Evolutionary conservation across 2,113 vertebrate genomes (phyloP).

Genomic region (Brienomyrus brachyistius): DNA sequence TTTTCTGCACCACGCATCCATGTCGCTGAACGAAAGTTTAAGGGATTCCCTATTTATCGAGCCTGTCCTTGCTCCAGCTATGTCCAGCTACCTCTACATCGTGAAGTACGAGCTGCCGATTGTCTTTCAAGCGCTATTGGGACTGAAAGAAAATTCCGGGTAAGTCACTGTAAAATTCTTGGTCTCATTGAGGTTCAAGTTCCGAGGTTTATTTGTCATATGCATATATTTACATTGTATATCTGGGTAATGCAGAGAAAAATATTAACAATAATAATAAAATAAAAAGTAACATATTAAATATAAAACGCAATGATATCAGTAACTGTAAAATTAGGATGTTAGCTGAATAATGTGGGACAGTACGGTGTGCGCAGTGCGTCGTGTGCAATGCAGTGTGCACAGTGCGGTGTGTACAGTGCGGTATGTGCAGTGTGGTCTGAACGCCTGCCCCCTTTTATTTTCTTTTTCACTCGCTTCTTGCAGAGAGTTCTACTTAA

Average conservation of each 20-base stretch:
- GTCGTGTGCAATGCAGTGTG: not conserved
- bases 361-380: not conserved
- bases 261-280: not conserved
- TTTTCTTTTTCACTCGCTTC: not conserved
- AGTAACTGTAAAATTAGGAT: not conserved
- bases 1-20: not conserved
- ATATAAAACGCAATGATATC: not conserved
- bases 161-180: constrained; percentile 40
- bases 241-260: not conserved
- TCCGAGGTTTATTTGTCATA: not conserved
- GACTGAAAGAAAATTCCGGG: constrained; percentile 62
- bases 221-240: not conserved
- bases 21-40: not conserved
- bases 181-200: not conserved
- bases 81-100: constrained; percentile 99
- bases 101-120: constrained; percentile 97
- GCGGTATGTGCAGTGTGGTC: not conserved
- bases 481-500: constrained; percentile 80
- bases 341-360: not conserved
- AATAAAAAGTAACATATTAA: not conserved
- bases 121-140: constrained; percentile 81
- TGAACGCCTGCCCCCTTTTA: not conserved
- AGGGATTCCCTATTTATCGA: not conserved
- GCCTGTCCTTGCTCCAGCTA: constrained; percentile 69
- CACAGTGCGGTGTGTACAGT: not conserved